Base-by-base conservation (phyloP, 2,888 invertebrate species). In the Drosophila kuntzei region DNA sequence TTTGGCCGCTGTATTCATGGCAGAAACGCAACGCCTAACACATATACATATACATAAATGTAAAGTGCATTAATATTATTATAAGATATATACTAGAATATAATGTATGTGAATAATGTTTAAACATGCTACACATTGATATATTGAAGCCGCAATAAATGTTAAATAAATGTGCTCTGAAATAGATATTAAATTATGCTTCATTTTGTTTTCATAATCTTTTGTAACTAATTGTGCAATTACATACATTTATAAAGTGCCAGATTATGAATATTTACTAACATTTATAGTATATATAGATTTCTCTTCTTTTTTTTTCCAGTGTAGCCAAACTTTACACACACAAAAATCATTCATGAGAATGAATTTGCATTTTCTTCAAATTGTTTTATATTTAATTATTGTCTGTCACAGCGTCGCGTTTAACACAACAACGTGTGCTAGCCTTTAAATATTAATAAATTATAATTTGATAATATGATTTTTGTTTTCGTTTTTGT, bases 391-490 rank as follows among this genome's bases (percentile, higher is more conserved):
- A 71, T 70, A 75, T 75, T 80, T 81, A 87, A 85, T 92, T 92
- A 92, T 92, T 92, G 92, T 92, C 92, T 90, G 90, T 91, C 92
- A 92, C 92, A 92, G 92, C 92, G 90, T 91, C 89, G 87, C 83
- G 88, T 86, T 86, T 68, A 74, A 66, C 78, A 85, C 82, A 82
- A 82, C 83, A 85, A 81, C 84, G 84, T 83, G 84, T 84, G 84
- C 70, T 78, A 70, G 64, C 57, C 39, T 67, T 79, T 71, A 73
- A 85, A 81, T 86, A 79, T 59, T 54, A 50, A 37, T 68, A 66
- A 72, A 77, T 70, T 2, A 80, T 50, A 53, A 16, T n/a, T 58
- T 50, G 20, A 12, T 20, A 20, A 36, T 36, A 22, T n/a, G 27
- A 27, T n/a, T 27, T 51, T 51, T 44, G 3, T 58, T 32, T 55